Evolutionary conservation across 2,113 vertebrate genomes (phyloP).

Genomic region (Aegotheles bennettii): DNA sequence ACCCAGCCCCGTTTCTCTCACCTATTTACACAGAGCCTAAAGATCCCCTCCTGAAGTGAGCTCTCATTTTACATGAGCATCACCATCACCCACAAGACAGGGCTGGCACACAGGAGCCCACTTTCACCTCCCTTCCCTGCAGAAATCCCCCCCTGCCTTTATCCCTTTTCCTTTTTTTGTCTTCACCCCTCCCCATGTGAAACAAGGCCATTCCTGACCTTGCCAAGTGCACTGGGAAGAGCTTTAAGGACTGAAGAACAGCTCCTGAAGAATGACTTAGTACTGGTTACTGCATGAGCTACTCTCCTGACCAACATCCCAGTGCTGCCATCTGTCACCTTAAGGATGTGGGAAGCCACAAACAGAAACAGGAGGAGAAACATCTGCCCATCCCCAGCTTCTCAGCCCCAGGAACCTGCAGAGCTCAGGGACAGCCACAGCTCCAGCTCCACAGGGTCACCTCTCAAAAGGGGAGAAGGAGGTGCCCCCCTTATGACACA

Average conservation of each 20-base stretch:
- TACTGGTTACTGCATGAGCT: not conserved
- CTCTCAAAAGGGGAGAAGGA: not conserved
- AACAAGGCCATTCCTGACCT: not conserved
- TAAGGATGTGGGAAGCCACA: not conserved
- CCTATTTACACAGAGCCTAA: not conserved
- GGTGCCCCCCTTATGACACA: not conserved
- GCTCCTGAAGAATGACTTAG: not conserved
- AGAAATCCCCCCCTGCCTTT: not conserved
- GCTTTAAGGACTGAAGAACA: not conserved
- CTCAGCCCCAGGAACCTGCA: not conserved
- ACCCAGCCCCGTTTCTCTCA: not conserved
- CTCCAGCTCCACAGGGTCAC: not conserved
- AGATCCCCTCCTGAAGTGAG: not conserved
- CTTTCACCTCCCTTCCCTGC: not conserved
- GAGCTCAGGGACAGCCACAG: not conserved
- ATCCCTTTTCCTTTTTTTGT: not conserved
- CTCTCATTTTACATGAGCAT: not conserved
- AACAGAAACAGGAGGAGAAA: not conserved
- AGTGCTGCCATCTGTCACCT: not conserved
- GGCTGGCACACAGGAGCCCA: not conserved
- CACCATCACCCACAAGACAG: accelerated
- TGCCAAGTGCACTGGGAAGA: not conserved
- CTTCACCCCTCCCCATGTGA: not conserved
- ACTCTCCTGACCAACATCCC: not conserved
- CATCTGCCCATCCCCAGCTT: not conserved